Conservation (phyloP, 2,113 vertebrate genomes). For the Synodontis membranacea region DNA sequence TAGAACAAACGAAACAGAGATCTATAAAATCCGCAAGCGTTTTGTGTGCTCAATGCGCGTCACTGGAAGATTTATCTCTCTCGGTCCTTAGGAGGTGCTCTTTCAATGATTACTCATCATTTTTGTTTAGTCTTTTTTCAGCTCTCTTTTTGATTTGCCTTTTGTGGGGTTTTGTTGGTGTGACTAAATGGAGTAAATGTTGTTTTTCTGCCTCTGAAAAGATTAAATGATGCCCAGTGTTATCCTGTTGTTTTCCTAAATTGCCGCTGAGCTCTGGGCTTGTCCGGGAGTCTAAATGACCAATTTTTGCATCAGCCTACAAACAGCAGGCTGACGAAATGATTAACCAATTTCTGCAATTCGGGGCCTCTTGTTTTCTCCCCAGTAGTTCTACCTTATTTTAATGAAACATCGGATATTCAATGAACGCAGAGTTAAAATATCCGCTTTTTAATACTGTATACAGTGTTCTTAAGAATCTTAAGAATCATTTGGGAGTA, state of each 20-base stretch:
- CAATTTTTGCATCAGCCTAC: too few relatives aligned
- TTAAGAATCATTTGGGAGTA: too few relatives aligned
- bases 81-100: not conserved
- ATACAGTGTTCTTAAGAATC: not conserved
- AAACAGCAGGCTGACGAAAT: constrained; percentile 27
- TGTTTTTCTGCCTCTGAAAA: too few relatives aligned
- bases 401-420: not conserved
- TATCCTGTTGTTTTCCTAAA: not conserved
- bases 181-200: not conserved
- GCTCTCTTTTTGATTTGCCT: not conserved
- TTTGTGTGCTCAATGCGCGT: not conserved
- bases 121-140: not conserved
- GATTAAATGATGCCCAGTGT: not conserved
- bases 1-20: not conserved
- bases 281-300: not conserved
- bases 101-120: not conserved
- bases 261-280: not conserved
- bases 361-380: not conserved
- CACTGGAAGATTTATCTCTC: not conserved
- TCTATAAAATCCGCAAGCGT: not conserved
- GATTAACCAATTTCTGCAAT: constrained; percentile 25
- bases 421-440: too few relatives aligned
- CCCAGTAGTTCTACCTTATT: not conserved
- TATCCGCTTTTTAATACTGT: not conserved
- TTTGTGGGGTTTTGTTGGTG: not conserved